Conservation (phyloP, 2,797 vertebrate species). For the Rhinella marina region DNA sequence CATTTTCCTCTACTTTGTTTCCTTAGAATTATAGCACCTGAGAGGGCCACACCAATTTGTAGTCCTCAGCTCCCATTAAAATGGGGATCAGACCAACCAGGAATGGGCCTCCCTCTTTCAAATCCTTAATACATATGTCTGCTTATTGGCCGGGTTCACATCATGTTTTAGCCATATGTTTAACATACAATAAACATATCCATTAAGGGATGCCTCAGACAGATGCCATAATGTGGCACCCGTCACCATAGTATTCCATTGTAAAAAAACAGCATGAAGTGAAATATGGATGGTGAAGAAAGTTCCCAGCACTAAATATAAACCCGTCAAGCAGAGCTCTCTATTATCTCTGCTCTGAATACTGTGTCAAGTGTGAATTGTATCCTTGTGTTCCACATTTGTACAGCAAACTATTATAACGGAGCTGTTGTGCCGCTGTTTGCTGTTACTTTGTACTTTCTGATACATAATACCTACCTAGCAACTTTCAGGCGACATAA, state of each 20-base stretch:
- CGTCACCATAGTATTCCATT: no score
- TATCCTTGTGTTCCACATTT: constrained; percentile 30
- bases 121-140: no score
- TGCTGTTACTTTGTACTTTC: neutral
- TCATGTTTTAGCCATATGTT: no score
- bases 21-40: no score
- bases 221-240: no score
- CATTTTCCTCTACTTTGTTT: neutral
- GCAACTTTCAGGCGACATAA: constrained; percentile 34
- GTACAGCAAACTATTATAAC: constrained; percentile 54
- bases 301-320: neutral
- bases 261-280: neutral
- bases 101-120: no score
- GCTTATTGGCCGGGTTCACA: no score
- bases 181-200: no score
- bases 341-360: neutral
- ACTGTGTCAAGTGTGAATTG: constrained; percentile 49
- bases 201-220: no score
- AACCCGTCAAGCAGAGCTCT: constrained; percentile 3
- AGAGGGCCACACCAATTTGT: no score
- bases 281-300: neutral
- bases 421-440: neutral
- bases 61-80: no score
- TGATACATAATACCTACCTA: constrained; percentile 13
- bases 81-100: no score